Evolutionary conservation across 2,888 invertebrate species (phyloP), one percentile per base, ranked within the genome.

Genomic region (Drosophila subsilvestris): DNA sequence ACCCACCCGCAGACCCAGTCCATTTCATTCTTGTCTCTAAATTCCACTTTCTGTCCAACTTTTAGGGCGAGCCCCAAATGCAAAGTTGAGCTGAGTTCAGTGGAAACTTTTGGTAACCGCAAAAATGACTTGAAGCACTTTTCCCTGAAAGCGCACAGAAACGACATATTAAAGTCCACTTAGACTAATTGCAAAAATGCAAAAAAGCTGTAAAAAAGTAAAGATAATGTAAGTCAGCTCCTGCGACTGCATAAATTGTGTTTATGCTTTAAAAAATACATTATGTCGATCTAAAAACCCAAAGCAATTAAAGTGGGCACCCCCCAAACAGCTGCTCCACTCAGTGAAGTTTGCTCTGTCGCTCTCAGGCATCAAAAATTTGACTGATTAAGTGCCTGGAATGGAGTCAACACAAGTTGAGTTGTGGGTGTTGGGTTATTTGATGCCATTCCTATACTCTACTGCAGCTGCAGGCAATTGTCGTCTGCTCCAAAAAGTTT

Each of bases 81-180:
- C 80, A 87, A 82, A 87, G 80, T 82, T 82, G 63, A 54, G 65
- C 67, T 49, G 50, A 51, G 74, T 62, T 65, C 27, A 22, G 48
- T 37, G 50, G 42, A 51, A 61, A 73, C 75, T 73, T 73, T 68
- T 58, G 74, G 55, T 63, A 71, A 71, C 83, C 83, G 68, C 82
- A 59, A 82, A 27, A 86, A 87, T 86, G 80, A 70, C 82, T 82
- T 88, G 75, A 62, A 85, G 73, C 80, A 25, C 55, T 72, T 76
- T 60, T 71, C 53, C 53, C 43, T 12, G 22, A 54, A 44, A 42
- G 43, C 20, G 17, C 59, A 50, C 43, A 61, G 57, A 80, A 74
- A 70, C 75, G 85, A 79, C 81, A 78, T 78, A 77, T 88, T 84
- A 84, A 84, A 78, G 78, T 79, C 77, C 85, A 86, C 88, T 85